Base-by-base conservation (phyloP, 2,113 vertebrate species). In the Plectropomus leopardus region DNA sequence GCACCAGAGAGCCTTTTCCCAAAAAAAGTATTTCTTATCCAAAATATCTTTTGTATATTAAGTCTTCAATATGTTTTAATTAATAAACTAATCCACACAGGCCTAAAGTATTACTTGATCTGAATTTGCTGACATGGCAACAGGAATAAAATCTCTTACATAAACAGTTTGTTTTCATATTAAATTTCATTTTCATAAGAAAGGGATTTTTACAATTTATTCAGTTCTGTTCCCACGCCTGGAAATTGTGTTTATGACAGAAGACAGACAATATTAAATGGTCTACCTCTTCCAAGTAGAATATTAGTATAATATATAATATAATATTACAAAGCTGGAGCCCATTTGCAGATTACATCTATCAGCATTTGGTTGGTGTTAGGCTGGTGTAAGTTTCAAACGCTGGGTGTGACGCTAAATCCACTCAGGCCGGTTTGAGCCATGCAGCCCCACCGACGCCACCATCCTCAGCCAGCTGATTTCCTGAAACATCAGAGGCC, bases 311-410 rank as follows among this genome's bases (percentile, higher is more conserved):
- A 40, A 40, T 40, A 40, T 40, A 40, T 40, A 40, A 11, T 40
- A 40, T 40, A 40, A 40, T 40, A n/a, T 72, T 23, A 68, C 36
- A 80, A 76, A 70, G 75, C 75, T 64, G 65, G 36, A 47, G 80
- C 72, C 55, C 11, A 26, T 87, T 85, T 81, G 48, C 47, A 65
- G 79, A 78, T 86, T 69, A 45, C 44, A 76, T 84, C 57, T 67
- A 73, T 70, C 79, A 67, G 74, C 79, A 83, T 87, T 79, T 88
- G 84, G 72, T 76, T 61, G 65, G 73, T 59, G 73, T 87, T 73
- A 83, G 77, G 63, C 54, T 70, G 77, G 83, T 84, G 82, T 91
- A 82, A 44, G 82, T 91, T 88, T 90, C 81, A 87, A 87, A 80
- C 51, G 6, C 72, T 72, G 88, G 86, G 81, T 76, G 87, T 90